phyloP scores from a whole-genome alignment of 2,888 invertebrate genomes.

The Psococerastis gibbosa region DNA sequence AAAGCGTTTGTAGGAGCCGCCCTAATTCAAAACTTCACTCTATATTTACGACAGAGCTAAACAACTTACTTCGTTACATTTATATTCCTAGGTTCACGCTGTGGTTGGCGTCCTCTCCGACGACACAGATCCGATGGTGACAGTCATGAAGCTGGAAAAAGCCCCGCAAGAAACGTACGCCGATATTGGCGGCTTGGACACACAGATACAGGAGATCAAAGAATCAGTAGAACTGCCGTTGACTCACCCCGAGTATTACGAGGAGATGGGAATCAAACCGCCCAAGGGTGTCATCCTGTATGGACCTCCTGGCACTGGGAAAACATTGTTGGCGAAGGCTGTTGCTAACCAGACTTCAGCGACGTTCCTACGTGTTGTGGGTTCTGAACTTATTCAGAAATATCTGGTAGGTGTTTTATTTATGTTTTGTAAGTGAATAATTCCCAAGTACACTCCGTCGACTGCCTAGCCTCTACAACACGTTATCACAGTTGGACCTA shows the following conservation, averaged over 20 bases:
- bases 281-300: slow-evolving; percentile 98
- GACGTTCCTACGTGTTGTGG: slow-evolving; percentile 94
- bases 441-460: too few relatives aligned
- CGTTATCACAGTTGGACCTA: too few relatives aligned
- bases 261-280: slow-evolving; percentile 99
- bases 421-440: too few relatives aligned
- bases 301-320: slow-evolving; percentile 96
- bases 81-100: slow-evolving; percentile 58
- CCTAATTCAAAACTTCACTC: too few relatives aligned
- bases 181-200: slow-evolving; percentile 92
- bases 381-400: slow-evolving; percentile 98
- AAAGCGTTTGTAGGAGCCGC: slow-evolving; percentile 5
- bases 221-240: slow-evolving; percentile 96
- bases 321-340: slow-evolving; percentile 93
- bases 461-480: too few relatives aligned
- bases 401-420: slow-evolving; percentile 77
- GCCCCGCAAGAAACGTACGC: slow-evolving; percentile 99
- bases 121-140: slow-evolving; percentile 99
- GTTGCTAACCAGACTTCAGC: slow-evolving; percentile 99
- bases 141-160: slow-evolving; percentile 99
- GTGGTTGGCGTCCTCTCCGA: slow-evolving; percentile 98
- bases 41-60: too few relatives aligned
- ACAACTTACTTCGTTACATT: too few relatives aligned
- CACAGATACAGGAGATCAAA: slow-evolving; percentile 94
- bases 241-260: slow-evolving; percentile 99